These are phyloP conservation scores for Linyphia triangularis DNA, from an alignment of 2,888 invertebrate genomes.

Conservation along the genomic window DNA sequence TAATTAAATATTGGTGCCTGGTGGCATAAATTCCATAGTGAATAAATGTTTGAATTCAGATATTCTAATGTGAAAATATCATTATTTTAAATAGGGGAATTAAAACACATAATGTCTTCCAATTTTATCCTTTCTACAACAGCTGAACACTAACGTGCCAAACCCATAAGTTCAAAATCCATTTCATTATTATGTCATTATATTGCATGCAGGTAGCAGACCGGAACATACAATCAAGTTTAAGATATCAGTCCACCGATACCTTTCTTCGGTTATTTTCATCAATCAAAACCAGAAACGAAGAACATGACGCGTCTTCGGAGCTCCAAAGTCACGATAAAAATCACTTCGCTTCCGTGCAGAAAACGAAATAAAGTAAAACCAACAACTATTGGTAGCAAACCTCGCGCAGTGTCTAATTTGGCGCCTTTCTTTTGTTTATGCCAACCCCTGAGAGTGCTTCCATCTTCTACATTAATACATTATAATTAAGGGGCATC, in stretches of 20 bases:
- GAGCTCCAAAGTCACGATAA: slow-evolving; percentile 38
- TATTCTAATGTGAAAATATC: too few species aligned
- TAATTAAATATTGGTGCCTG: too few species aligned
- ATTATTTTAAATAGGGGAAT: too few species aligned
- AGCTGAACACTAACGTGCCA: too few species aligned
- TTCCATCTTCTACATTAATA: background rate
- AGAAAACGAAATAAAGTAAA: slow-evolving; percentile 34
- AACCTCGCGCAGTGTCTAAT: slow-evolving; percentile 8
- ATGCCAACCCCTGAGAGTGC: slow-evolving; percentile 15
- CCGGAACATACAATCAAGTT: background rate
- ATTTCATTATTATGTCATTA: background rate
- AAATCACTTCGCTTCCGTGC: slow-evolving; percentile 66
- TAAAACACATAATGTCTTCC: too few species aligned
- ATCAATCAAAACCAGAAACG: slow-evolving; percentile 23
- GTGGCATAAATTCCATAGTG: too few species aligned
- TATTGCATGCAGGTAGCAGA: background rate
- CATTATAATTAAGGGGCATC: slow-evolving; percentile 48
- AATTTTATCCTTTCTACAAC: too few species aligned
- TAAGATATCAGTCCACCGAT: background rate
- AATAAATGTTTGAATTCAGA: too few species aligned
- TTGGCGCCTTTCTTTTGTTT: slow-evolving; percentile 12
- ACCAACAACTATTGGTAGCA: slow-evolving; percentile 6
- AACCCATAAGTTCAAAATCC: too few species aligned
- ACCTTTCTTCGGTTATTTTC: background rate
- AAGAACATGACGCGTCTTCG: slow-evolving; percentile 18